These are phyloP conservation scores for Pogonus chalceus DNA, from an alignment of 1,140 invertebrate genomes.

Conservation along the genomic window DNA sequence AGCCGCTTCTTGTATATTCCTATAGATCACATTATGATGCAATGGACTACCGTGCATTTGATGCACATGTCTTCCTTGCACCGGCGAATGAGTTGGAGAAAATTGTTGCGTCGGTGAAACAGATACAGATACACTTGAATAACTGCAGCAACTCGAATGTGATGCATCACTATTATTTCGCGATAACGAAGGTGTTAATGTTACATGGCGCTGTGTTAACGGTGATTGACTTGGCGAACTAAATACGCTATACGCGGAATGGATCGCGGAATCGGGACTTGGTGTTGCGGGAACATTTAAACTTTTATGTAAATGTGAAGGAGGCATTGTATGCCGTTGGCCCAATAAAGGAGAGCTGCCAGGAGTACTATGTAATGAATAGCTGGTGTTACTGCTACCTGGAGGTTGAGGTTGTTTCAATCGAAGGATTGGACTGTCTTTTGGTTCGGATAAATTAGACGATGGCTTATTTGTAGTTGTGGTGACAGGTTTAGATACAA, in stretches of 20 bases:
- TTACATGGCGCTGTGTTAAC: conserved; percentile 67
- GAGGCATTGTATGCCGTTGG: conserved; percentile 39
- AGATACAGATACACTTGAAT: conserved; percentile 54
- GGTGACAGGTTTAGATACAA: conserved; percentile 32
- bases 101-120: conserved; percentile 44
- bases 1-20: conserved; percentile 28
- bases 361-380: conserved; percentile 46
- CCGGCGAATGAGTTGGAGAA: conserved; percentile 75
- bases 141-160: conserved; percentile 64
- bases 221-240: conserved; percentile 77
- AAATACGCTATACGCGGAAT: conserved; percentile 71
- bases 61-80: conserved; percentile 42
- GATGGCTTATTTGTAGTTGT: conserved; percentile 9
- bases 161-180: conserved; percentile 86
- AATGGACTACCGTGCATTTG: conserved; percentile 39
- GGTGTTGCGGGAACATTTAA: conserved; percentile 50
- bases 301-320: conserved; percentile 26
- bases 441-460: conserved; percentile 17
- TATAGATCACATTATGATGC: conserved; percentile 41
- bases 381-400: conserved; percentile 40
- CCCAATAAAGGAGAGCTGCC: conserved; percentile 55
- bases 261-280: conserved; percentile 75
- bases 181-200: conserved; percentile 65
- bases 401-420: conserved; percentile 26
- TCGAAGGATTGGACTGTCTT: conserved; percentile 28